These are phyloP conservation scores for Pollenia angustigena DNA, from an alignment of 2,888 invertebrate species.

Conservation along the genomic window DNA sequence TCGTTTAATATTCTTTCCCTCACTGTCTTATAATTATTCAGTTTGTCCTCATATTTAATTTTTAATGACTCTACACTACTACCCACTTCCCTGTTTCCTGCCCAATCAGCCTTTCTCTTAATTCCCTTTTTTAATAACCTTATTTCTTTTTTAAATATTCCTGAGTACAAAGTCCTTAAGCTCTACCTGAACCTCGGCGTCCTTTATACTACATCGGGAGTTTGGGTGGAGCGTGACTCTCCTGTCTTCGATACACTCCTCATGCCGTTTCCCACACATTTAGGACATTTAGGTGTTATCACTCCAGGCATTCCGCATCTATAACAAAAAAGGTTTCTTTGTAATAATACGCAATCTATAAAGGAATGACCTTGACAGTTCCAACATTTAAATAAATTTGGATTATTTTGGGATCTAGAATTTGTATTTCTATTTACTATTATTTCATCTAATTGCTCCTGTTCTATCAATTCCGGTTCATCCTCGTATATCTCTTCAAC, in stretches of 20 bases:
- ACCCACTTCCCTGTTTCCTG: too few species aligned
- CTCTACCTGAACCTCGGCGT: not conserved
- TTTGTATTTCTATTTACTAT: not conserved
- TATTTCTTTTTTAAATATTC: too few species aligned
- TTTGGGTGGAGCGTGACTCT: constrained; percentile 34
- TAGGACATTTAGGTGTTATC: constrained; percentile 3
- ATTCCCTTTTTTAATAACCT: too few species aligned
- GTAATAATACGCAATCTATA: not conserved
- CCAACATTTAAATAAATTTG: constrained; percentile 2
- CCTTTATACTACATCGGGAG: not conserved
- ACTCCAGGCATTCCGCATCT: not conserved
- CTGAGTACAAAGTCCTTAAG: not conserved
- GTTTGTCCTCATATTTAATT: not conserved
- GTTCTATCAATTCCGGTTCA: not conserved
- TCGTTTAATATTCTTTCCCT: not conserved
- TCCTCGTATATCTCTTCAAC: too few species aligned
- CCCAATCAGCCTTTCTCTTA: too few species aligned
- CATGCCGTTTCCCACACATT: constrained; percentile 1
- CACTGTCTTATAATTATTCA: constrained; percentile 13
- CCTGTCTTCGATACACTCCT: constrained; percentile 8
- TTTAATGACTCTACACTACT: not conserved
- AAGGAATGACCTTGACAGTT: constrained; percentile 14
- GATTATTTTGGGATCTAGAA: not conserved
- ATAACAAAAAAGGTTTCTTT: constrained; percentile 17
- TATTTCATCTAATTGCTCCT: not conserved